These are phyloP conservation scores for Nematolebias whitei DNA, from an alignment of 2,113 vertebrate genomes.

Conservation along the genomic window DNA sequence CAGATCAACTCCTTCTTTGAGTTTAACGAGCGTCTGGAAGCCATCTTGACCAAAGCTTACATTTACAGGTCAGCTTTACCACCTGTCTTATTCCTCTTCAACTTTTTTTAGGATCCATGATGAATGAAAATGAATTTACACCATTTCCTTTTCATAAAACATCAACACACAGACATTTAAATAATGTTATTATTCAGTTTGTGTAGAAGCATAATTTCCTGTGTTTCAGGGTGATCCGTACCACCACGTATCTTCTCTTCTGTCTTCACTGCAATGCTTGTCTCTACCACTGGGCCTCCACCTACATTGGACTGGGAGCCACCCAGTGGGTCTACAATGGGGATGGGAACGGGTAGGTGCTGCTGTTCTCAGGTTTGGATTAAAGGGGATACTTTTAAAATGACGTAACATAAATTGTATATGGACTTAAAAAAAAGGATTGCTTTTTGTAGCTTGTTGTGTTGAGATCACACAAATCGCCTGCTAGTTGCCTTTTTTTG, in stretches of 20 bases:
- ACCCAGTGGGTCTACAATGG: conserved; percentile 93
- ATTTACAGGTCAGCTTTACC: conserved; percentile 89
- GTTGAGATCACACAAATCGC: too few relatives aligned
- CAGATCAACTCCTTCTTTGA: conserved; percentile 96
- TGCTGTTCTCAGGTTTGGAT: too few relatives aligned
- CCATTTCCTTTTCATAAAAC: neutral
- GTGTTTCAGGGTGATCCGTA: conserved; percentile 88
- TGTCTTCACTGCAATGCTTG: conserved; percentile 93
- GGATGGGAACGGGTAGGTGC: conserved; percentile 89
- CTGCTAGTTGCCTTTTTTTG: neutral
- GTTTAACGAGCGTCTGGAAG: conserved; percentile 93
- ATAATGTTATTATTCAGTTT: neutral
- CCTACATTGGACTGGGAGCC: conserved; percentile 84
- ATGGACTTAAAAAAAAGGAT: too few relatives aligned
- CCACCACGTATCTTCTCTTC: conserved; percentile 93
- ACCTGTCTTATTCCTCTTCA: neutral
- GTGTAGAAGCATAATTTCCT: neutral
- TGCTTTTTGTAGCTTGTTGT: too few relatives aligned
- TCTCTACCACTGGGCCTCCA: conserved; percentile 94
- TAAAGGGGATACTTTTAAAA: neutral
- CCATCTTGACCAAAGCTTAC: conserved; percentile 95
- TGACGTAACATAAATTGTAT: neutral
- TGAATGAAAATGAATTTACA: too few relatives aligned
- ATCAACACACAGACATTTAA: too few relatives aligned
- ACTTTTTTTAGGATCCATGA: neutral